Base-by-base conservation (phyloP, 2,113 vertebrate species). In the Protomyctophum bolini region DNA sequence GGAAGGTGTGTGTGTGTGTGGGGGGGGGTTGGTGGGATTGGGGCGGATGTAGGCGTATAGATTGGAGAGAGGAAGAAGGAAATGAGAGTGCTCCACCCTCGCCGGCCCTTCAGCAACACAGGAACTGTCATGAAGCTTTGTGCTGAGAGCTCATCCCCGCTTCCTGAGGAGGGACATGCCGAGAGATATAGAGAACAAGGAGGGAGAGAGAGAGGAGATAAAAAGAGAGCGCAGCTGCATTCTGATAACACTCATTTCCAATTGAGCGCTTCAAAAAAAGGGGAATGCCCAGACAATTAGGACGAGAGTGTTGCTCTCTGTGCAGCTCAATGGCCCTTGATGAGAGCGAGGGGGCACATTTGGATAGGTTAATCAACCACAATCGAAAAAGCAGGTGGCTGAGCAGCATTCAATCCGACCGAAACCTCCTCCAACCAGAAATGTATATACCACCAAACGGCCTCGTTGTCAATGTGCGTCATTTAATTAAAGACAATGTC, bases 401-500 rank as follows among this genome's bases (percentile, higher is more conserved):
- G 74, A 85, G 86, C 70, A 85, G 86, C 70, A 70, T 81, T 76
- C 72, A 61, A 74, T 67, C 81, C 75, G 70, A 64, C 72, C 75
- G 61, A 50, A 29, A 72, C 73, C 72, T 47, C 71, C 73, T 57
- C 45, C 75, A 41, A 33, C 68, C 56, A 79, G 33, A 41, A 77
- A 90, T 86, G 1, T 21, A 21, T 69, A 83, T 79, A 81, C 80
- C 76, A 81, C 80, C 76, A 85, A 21, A 21, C 86, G 70, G 15
- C 72, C 63, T 75, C 80, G 79, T 78, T 86, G 72, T 59, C 69
- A 83, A 80, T 86, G 77, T 68, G 63, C 60, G 70, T 61, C 66
- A 70, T 88, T 88, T 89, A 87, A 91, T 87, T 90, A 91, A 89
- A 89, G 81, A 73, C 77, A 60, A 79, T 65, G 82, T 85, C 84